Evolutionary conservation across 2,797 vertebrate species (phyloP), one percentile per base, ranked within the genome.

Genomic region (Sus cebifrons): DNA sequence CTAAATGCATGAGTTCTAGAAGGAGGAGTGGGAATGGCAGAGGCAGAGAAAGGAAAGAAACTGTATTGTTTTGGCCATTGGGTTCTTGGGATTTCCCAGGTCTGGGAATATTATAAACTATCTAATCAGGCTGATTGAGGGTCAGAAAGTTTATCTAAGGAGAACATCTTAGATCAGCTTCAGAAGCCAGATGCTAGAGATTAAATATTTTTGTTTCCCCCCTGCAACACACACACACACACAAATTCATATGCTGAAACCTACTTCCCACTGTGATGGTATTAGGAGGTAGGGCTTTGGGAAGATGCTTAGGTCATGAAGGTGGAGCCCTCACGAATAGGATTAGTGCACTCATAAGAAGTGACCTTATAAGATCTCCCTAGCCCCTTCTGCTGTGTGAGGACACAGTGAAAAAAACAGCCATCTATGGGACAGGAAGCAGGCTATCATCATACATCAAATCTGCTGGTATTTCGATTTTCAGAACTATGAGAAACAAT

Each of bases 151-250:
- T 36, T 79, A 68, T 56, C 8, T 62, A 71, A 86, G 56, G n/a
- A 88, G 60, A 89, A 96, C 56, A 68, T 79, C 62, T 86, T 36
- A 73, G 32, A 65, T 86, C n/a, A 32, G 5, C 25, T 85, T 81
- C 84, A 54, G 54, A 82, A 68, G 12, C 8, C 56, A 58, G 32
- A 18, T 86, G 32, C 27, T 77, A 32, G 29, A 58, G 60, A 88
- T 20, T 68, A 54, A 78, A n/a, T 81, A 32, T 14, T 56, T 70
- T 20, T 58, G 44, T 44, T 44, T 3, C 8, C 27, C 25, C 58
- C 4, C 44, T 10, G 6, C 44, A 49, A 49, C 44, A 49, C 44
- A 49, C 44, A 49, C 44, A 49, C 44, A 27, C 44, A 49, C 44
- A 32, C 44, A 40, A 49, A 75, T 74, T 89, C 21, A 4, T 29